A percentile compares a stretch with the other conserved stretches of the same genome.
phyloP scores from a whole-genome alignment of 2,888 invertebrate genomes.

The Colletes collaris region DNA sequence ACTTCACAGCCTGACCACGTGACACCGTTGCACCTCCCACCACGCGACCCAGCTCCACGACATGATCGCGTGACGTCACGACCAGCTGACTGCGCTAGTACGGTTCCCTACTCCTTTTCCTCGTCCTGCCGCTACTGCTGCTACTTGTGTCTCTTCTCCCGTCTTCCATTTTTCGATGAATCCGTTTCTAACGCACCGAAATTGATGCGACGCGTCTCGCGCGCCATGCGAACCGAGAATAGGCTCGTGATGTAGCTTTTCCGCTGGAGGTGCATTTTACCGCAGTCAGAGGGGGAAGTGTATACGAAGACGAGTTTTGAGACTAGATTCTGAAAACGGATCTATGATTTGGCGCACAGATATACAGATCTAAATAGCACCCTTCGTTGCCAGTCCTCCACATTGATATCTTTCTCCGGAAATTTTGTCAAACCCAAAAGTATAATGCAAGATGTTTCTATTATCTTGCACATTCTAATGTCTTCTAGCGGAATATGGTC shows the following conservation, averaged over 20 bases:
- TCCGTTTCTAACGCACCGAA: slow-evolving; percentile 30
- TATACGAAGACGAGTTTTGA: not conserved
- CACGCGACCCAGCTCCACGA: slow-evolving; percentile 43
- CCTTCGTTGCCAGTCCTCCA: not conserved
- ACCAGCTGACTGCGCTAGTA: slow-evolving; percentile 79
- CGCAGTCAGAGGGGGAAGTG: not conserved
- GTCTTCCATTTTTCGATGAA: slow-evolving; percentile 40
- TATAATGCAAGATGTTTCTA: too few relatives aligned
- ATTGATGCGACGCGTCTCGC: slow-evolving; percentile 32
- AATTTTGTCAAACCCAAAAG: not conserved
- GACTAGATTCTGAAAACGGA: slow-evolving; percentile 12
- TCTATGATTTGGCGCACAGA: slow-evolving; percentile 13
- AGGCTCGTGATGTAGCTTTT: slow-evolving; percentile 15
- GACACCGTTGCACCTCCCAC: slow-evolving; percentile 64
- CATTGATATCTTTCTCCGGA: not conserved
- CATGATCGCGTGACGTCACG: slow-evolving; percentile 77
- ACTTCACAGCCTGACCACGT: slow-evolving; percentile 76
- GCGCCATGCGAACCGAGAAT: slow-evolving; percentile 25
- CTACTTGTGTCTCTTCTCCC: slow-evolving; percentile 14
- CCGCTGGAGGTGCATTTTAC: not conserved
- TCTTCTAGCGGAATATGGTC: slow-evolving; percentile 3
- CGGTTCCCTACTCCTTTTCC: slow-evolving; percentile 60
- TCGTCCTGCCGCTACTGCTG: slow-evolving; percentile 33
- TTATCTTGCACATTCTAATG: too few relatives aligned
- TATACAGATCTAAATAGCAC: not conserved